Conservation (phyloP, 2,797 vertebrate species). For the Remorina albescens region DNA sequence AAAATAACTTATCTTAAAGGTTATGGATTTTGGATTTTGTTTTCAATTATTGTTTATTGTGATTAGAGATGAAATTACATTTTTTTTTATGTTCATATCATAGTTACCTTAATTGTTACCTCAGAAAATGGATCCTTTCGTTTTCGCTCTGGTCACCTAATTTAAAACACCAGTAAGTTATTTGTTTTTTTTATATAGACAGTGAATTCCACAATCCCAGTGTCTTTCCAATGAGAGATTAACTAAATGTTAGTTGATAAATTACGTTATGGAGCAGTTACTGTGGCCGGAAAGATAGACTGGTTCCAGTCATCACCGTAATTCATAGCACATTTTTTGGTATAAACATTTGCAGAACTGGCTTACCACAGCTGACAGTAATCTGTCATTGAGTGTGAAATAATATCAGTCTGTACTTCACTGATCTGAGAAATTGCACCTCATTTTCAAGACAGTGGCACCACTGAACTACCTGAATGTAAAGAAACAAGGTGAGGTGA, state of each 20-base stretch:
- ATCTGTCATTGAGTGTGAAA: conserved; percentile 19
- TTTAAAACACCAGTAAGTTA: too few species aligned
- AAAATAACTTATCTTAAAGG: background rate
- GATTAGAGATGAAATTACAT: too few species aligned
- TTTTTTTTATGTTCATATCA: background rate
- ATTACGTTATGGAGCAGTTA: background rate
- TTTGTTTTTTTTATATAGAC: background rate
- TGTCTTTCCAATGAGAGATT: background rate
- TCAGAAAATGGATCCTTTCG: too few species aligned
- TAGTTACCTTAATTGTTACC: too few species aligned
- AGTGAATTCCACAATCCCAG: conserved; percentile 1
- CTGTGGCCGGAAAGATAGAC: too few species aligned
- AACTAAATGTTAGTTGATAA: background rate
- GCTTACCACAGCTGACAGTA: conserved; percentile 11
- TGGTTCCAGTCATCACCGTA: too few species aligned
- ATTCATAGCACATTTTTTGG: background rate
- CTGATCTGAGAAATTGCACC: conserved; percentile 6
- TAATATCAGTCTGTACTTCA: conserved; percentile 9
- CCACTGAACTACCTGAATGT: background rate
- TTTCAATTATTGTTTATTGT: too few species aligned
- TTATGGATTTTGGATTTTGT: background rate
- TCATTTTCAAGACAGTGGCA: background rate
- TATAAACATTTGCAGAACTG: background rate
- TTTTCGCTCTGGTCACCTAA: too few species aligned
- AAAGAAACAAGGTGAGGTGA: background rate